Evolutionary conservation across 2,797 vertebrate genomes (phyloP).

Genomic region (Labeo calbasu): DNA sequence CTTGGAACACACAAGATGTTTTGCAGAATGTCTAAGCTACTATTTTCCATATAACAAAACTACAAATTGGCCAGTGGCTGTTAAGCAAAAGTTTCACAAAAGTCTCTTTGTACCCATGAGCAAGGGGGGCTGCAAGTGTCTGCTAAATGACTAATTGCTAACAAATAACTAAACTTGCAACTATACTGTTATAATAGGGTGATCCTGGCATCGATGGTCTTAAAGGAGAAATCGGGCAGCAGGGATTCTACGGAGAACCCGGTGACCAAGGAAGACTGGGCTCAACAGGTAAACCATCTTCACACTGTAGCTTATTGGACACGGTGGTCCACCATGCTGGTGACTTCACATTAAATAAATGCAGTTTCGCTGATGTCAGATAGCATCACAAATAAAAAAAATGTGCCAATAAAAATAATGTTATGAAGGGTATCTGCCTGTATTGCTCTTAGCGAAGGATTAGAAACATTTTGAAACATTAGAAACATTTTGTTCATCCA

Average conservation of each 20-base stretch:
- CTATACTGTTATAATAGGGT: conserved; percentile 72
- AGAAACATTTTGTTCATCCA: not conserved
- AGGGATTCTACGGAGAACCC: conserved; percentile 80
- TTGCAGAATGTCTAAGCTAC: not conserved
- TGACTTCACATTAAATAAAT: not conserved
- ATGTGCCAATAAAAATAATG: not conserved
- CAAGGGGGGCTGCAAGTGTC: not conserved
- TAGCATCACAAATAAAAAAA: not conserved
- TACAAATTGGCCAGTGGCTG: not conserved
- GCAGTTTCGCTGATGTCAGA: not conserved
- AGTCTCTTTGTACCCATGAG: not conserved
- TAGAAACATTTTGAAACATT: too few relatives aligned
- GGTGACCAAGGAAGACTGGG: conserved; percentile 78
- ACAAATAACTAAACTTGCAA: not conserved
- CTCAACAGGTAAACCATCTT: conserved; percentile 70
- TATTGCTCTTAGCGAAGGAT: not conserved
- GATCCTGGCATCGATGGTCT: conserved; percentile 75
- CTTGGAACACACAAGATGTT: not conserved
- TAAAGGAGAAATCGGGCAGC: conserved; percentile 76
- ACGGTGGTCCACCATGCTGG: conserved; percentile 2
- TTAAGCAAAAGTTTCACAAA: not conserved
- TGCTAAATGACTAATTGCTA: not conserved
- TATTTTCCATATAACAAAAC: not conserved
- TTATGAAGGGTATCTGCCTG: not conserved
- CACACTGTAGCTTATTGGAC: not conserved